Evolutionary conservation across 1,140 invertebrate genomes (phyloP).

Genomic region (Gerris buenoi): DNA sequence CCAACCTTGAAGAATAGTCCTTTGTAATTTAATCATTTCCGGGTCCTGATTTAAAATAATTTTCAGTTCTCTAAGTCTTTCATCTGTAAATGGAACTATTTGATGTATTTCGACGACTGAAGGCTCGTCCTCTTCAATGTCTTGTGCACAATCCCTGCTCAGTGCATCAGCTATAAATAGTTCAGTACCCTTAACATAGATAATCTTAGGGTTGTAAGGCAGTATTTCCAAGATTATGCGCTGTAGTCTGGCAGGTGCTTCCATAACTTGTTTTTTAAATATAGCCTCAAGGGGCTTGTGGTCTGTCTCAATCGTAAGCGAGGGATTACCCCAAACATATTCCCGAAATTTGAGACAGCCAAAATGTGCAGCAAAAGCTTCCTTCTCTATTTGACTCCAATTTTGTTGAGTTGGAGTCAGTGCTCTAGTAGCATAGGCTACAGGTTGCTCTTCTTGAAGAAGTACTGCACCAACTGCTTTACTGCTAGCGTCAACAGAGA

Average conservation of each 20-base stretch:
- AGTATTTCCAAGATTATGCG: neutral
- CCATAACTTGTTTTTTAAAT: slow-evolving; percentile 24
- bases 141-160: slow-evolving; percentile 2
- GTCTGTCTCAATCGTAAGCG: slow-evolving; percentile 21
- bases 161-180: slow-evolving; percentile 6
- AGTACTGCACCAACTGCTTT: slow-evolving; percentile 26
- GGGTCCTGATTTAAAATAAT: neutral
- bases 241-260: slow-evolving; percentile 26
- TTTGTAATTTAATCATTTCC: neutral
- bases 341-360: slow-evolving; percentile 8
- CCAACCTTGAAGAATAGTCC: neutral
- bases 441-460: slow-evolving; percentile 23
- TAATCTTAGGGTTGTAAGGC: neutral
- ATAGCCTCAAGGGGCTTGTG: slow-evolving; percentile 27
- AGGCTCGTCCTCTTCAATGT: neutral
- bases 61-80: neutral
- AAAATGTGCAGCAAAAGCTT: slow-evolving; percentile 22
- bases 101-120: neutral
- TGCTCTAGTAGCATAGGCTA: slow-evolving; percentile 24
- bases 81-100: neutral
- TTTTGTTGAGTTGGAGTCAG: slow-evolving; percentile 20
- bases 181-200: slow-evolving; percentile 1
- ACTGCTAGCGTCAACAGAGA: slow-evolving; percentile 8
- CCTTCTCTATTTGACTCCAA: slow-evolving; percentile 22
- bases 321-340: slow-evolving; percentile 22